Evolutionary conservation across 2,888 invertebrate genomes (phyloP), one percentile per base, ranked within the genome.

Genomic region (Cataglyphis rosenhaueri): DNA sequence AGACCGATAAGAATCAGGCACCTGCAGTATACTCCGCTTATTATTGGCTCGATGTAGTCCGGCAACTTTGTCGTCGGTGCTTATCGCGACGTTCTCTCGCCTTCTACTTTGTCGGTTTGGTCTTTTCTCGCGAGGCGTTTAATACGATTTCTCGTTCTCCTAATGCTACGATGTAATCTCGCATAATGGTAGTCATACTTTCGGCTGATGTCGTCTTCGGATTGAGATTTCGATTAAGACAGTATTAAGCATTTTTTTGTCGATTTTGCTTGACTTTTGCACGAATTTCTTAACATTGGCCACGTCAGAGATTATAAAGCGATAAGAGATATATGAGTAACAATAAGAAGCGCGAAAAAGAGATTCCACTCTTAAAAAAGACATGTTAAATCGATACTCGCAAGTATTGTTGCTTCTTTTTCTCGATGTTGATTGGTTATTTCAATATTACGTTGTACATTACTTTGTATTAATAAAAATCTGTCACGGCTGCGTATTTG

Each of bases 1-100:
- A 65, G 68, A 62, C 59, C 64, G 78, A 84, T 79, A 62, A 64
- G 32, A 44, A 75, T 84, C 86, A 41, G 70, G 76, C 86, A 83
- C 84, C 86, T 79, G 83, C 65, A 81, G 71, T 83, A 41, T 81
- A 59, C 18, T 75, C 35, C 57, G 65, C 52, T 71, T 52, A 55
- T 71, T 52, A 55, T 66, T 44, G 61, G 41, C 41, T 18, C 57
- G 66, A 85, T 71, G 83, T 85, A 57, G 68, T 76, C 32, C 29
- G 65, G 64, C 64, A 73, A 68, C 84, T 88, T 76, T 82, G 78
- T 66, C 78, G 61, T 66, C 59, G 41, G 59, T 41, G 62, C 82
- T 78, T 64, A 68, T 71, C 61, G 62, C 44, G 21, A 59, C 68
- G 29, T 68, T 71, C 65, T 44, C 70, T 70, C 64, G 64, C 61